phyloP scores from a whole-genome alignment of 2,888 invertebrate species.

The Zygogramma bicolorata region DNA sequence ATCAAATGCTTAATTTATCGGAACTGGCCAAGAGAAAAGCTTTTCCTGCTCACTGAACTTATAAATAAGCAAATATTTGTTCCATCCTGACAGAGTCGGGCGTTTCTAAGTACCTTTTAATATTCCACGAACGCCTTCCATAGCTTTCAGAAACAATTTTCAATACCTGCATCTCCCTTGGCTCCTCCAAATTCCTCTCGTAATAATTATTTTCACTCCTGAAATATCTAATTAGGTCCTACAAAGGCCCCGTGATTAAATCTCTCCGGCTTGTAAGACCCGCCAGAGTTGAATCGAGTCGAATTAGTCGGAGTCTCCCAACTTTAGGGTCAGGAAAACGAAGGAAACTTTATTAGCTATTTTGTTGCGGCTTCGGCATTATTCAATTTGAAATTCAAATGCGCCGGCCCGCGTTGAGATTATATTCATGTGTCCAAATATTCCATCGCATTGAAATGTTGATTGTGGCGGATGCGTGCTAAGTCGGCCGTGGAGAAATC shows the following conservation, averaged over 20 bases:
- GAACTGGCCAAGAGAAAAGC: too few species aligned
- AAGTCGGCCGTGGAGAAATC: neutral
- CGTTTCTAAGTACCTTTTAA: too few species aligned
- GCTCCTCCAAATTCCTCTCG: conserved; percentile 4
- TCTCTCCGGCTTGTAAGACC: conserved; percentile 35
- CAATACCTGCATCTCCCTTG: neutral
- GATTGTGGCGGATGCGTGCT: conserved; percentile 3
- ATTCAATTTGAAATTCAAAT: conserved; percentile 40
- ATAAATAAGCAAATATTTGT: too few species aligned
- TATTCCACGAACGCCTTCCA: too few species aligned
- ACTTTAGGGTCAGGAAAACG: conserved; percentile 39
- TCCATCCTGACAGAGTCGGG: too few species aligned
- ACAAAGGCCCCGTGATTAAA: conserved; percentile 39
- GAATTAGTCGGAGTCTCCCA: conserved; percentile 32
- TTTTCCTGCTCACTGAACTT: too few species aligned
- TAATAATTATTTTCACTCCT: conserved; percentile 30
- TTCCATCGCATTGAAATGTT: neutral
- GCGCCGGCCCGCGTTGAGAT: conserved; percentile 2
- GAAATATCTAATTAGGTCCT: conserved; percentile 37
- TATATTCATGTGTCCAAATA: conserved; percentile 11
- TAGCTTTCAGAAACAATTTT: too few species aligned
- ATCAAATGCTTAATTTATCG: too few species aligned
- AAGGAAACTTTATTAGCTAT: conserved; percentile 39
- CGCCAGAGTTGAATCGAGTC: conserved; percentile 29
- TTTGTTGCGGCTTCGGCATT: conserved; percentile 35